phyloP scores from a whole-genome alignment of 2,888 invertebrate genomes.

The Antheraea assamensis region DNA sequence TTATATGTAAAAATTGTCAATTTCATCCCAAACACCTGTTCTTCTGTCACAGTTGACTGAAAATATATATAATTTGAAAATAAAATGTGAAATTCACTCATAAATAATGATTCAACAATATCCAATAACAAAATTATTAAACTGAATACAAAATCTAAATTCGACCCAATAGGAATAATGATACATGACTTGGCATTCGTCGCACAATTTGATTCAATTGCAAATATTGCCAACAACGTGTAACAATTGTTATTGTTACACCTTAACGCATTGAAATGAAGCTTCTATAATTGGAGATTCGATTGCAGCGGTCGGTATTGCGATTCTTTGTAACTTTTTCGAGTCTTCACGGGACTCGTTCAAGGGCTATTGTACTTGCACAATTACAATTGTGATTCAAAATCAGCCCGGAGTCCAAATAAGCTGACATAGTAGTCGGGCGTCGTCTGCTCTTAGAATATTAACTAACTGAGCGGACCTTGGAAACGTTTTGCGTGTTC shows the following conservation, averaged over 20 bases:
- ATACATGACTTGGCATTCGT: neutral
- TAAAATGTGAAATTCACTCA: neutral
- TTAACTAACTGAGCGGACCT: conserved; percentile 55
- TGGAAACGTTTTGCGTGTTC: conserved; percentile 50
- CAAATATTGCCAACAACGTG: neutral
- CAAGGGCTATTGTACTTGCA: conserved; percentile 59
- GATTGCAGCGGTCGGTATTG: conserved; percentile 14
- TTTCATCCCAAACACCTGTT: neutral
- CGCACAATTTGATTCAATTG: neutral
- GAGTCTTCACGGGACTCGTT: conserved; percentile 30
- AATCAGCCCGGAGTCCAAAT: conserved; percentile 66
- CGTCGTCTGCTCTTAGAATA: conserved; percentile 54
- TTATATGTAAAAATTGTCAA: neutral
- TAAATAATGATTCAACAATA: neutral
- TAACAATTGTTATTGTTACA: conserved; percentile 14
- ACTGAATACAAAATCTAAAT: neutral
- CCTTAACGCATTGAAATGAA: neutral
- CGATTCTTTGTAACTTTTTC: conserved; percentile 16
- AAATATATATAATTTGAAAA: neutral
- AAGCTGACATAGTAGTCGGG: conserved; percentile 57
- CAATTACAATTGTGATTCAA: conserved; percentile 68
- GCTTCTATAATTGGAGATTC: conserved; percentile 16
- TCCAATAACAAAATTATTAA: neutral
- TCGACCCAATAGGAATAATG: neutral
- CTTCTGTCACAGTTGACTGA: neutral